These are phyloP conservation scores for Clitarchus hookeri DNA, from an alignment of 2,888 invertebrate genomes.

Conservation along the genomic window DNA sequence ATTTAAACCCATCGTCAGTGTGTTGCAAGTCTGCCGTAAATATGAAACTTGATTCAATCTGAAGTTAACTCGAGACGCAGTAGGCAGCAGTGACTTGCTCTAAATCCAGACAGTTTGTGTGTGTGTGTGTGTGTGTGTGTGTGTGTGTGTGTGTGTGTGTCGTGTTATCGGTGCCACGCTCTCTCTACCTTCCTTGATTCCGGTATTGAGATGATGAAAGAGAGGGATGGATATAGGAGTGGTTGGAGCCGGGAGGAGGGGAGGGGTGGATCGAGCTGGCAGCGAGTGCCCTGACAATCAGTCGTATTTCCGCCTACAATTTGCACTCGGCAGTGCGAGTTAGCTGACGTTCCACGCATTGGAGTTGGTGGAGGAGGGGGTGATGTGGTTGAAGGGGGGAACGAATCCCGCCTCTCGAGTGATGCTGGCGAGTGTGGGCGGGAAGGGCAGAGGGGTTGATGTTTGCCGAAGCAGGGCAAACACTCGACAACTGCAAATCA, in stretches of 20 bases:
- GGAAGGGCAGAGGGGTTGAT: not conserved
- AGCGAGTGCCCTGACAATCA: not conserved
- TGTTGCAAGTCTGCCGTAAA: too few species aligned
- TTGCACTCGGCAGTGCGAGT: too few species aligned
- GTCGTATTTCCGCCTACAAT: not conserved
- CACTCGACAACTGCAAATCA: slow-evolving; percentile 7
- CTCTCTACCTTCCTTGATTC: too few species aligned
- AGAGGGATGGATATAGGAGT: too few species aligned
- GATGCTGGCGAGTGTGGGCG: not conserved
- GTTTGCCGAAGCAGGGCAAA: not conserved
- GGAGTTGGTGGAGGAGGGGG: not conserved
- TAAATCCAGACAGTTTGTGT: too few species aligned
- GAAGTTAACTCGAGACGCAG: too few species aligned
- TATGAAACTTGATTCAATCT: too few species aligned
- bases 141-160: not conserved
- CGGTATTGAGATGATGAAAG: too few species aligned
- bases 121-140: not conserved
- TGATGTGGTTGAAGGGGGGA: not conserved
- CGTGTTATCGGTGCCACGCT: not conserved
- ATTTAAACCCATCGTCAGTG: too few species aligned
- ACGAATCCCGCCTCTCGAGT: not conserved
- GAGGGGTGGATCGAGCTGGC: not conserved
- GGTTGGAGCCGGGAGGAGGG: not conserved
- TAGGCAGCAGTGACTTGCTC: too few species aligned
- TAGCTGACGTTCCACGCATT: not conserved